Evolutionary conservation across 2,113 vertebrate species (phyloP).

Genomic region (Pimephales promelas): DNA sequence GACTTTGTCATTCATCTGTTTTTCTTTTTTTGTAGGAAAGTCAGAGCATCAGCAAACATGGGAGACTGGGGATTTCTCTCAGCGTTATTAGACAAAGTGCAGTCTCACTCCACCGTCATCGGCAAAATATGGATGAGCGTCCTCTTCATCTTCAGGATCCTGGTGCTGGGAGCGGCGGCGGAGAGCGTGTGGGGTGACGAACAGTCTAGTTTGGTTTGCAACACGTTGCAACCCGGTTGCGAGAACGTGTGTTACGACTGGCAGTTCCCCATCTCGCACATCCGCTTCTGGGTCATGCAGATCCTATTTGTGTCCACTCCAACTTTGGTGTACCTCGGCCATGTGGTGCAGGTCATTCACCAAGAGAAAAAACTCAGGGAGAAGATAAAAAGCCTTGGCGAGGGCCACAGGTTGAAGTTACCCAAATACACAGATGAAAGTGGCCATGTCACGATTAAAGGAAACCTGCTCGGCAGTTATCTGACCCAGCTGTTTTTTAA

Average conservation of each 20-base stretch:
- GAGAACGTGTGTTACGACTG: conserved; percentile 84
- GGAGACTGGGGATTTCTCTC: conserved; percentile 81
- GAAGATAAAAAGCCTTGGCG: conserved; percentile 52
- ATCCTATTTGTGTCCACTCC: conserved; percentile 96
- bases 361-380: conserved; percentile 86
- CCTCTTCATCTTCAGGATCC: conserved; percentile 81
- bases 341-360: conserved; percentile 86
- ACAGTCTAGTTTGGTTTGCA: conserved; percentile 79
- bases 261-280: conserved; percentile 83
- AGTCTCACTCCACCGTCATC: conserved; percentile 79
- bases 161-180: conserved; percentile 78
- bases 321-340: conserved; percentile 90
- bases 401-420: conserved; percentile 34
- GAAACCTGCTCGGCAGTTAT: conserved; percentile 78
- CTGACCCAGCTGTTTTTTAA: conserved; percentile 75
- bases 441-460: conserved; percentile 76
- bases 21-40: conserved; percentile 20
- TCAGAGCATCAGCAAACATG: conserved; percentile 66
- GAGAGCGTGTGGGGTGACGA: conserved; percentile 83
- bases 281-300: conserved; percentile 92
- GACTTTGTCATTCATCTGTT: neutral
- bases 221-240: conserved; percentile 82
- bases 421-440: conserved; percentile 80
- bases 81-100: conserved; percentile 77
- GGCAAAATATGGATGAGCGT: conserved; percentile 86